Base-by-base conservation (phyloP, 2,797 vertebrate species). In the Psittacula derbiana region DNA sequence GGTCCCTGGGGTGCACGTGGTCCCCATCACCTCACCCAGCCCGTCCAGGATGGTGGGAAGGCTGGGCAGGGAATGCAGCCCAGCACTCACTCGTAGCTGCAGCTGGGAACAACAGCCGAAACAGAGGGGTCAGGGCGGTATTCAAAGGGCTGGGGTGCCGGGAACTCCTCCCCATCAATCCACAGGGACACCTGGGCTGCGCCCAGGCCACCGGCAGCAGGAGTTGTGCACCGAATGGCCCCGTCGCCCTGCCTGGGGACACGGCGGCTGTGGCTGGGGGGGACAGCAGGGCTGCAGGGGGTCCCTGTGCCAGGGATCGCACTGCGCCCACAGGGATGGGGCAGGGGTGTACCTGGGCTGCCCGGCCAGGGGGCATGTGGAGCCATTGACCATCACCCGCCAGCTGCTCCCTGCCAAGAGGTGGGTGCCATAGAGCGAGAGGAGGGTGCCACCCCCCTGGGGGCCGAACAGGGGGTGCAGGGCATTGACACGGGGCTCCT, bases 391-490 rank as follows among this genome's bases (percentile, higher is more conserved):
- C 36, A 96, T 98, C 95, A 99, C 99, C 43, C 12, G 98, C 93
- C 98, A 98, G 76, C 96, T 98, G 79, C 96, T 98, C 52, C 99
- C 99, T 4, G 98, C 96, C 4, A 97, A 97, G 87, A 99, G 95
- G 86, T 98, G 97, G 57, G 93, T 97, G 50, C 99, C 99, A 4
- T 74, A 97, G 47, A 99, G 98, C 11, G 97, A 99, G 90, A 99
- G 98, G 57, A 96, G 96, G 8, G 99, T 99, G 40, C 99, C 99
- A 53, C 99, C 99, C 13, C 98, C 96, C 40, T n/a, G 97, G 14
- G 99, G 99, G 12, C 99, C 99, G 23, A 98, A 99, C 7, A 97
- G 97, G 10, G 99, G 99, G 33, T 98, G 97, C 79, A 99, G 97
- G 43, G 97, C 92, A 31, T 96, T 98, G 96, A 99, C 93, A 75